Base-by-base conservation (phyloP, 2,113 vertebrate genomes). In the Dasyprocta punctata region DNA sequence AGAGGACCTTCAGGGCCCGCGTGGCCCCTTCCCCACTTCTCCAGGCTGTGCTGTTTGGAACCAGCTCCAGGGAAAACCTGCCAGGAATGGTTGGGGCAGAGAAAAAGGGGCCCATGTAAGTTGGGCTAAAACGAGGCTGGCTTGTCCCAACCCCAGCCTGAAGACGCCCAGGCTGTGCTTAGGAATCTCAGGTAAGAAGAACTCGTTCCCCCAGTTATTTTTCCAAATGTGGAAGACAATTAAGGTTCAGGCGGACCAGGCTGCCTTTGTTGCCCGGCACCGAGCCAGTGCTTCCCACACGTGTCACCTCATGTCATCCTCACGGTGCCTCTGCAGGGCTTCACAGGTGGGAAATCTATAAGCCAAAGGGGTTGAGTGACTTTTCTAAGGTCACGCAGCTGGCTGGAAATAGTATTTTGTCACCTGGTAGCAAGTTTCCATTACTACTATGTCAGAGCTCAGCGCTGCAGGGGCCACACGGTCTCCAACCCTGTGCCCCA, bases 361-460 rank as follows among this genome's bases (percentile, higher is more conserved):
- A 82, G 93, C 86, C 52, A 93, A 78, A 95, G 94, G 61, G n/a
- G 44, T 41, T 81, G 28, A 81, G 80, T 87, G 80, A 73, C 69
- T 84, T 93, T 78, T 83, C 88, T 90, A 13, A n/a, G 52, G 91
- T 87, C 61, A 63, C 44, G 19, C 52, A 69, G 82, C 69, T 95
- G 77, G 61, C 65, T 75, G 78, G 77, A 44, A 49, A 30, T 44
- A 17, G 2, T 38, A 56, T 81, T 83, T 91, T 86, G 65, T 91
- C 83, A 60, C 38, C 56, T 36, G 4, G 20, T 60, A 36, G 63
- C 65, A 58, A 69, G 30, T 77, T 91, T 86, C 78, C 75, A 52
- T 89, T 49, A 24, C 41, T 78, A 22, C 69, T 26, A 12, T 0
- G 0, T 69, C 56, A 41, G 69, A 77, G 56, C 52, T 26, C 10